A percentile compares a stretch with the other conserved stretches of the same genome.
phyloP scores from a whole-genome alignment of 2,888 invertebrate species.

The Metalampra italica region DNA sequence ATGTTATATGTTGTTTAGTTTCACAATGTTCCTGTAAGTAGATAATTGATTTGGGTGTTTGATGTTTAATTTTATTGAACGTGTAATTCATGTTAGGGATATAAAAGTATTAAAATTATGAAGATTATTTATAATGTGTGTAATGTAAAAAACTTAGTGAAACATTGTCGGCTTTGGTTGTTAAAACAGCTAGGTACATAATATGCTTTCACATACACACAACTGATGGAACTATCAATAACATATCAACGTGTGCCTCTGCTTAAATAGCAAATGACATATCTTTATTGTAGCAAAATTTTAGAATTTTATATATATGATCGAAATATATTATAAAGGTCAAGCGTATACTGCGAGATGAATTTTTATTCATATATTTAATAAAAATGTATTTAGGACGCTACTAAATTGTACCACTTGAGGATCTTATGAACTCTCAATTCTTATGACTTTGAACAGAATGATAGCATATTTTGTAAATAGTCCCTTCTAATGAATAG shows the following conservation, averaged over 20 bases:
- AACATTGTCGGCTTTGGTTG: constrained; percentile 57
- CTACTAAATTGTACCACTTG: constrained; percentile 69
- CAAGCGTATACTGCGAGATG: constrained; percentile 63
- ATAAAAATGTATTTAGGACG: constrained; percentile 62
- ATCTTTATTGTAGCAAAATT: constrained; percentile 68
- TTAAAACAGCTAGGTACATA: constrained; percentile 38
- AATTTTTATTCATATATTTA: constrained; percentile 69
- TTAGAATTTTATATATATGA: constrained; percentile 65
- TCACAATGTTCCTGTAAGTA: constrained; percentile 58
- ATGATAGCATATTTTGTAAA: constrained; percentile 71
- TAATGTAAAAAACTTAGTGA: constrained; percentile 17
- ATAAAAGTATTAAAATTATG: constrained; percentile 19
- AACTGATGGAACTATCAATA: constrained; percentile 49
- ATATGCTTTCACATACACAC: constrained; percentile 55
- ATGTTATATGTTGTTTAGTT: constrained; percentile 34
- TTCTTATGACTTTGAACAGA: constrained; percentile 74
- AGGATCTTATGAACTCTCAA: constrained; percentile 74
- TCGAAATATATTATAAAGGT: constrained; percentile 47
- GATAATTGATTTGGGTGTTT: constrained; percentile 25
- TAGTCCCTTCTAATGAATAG: constrained; percentile 60
- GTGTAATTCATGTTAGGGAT: constrained; percentile 11
- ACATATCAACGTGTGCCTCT: constrained; percentile 78
- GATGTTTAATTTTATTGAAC: constrained; percentile 31
- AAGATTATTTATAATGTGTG: constrained; percentile 36
- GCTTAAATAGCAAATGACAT: constrained; percentile 73